Base-by-base conservation (phyloP, 1,140 invertebrate genomes). In the Drosophila malerkotliana region DNA sequence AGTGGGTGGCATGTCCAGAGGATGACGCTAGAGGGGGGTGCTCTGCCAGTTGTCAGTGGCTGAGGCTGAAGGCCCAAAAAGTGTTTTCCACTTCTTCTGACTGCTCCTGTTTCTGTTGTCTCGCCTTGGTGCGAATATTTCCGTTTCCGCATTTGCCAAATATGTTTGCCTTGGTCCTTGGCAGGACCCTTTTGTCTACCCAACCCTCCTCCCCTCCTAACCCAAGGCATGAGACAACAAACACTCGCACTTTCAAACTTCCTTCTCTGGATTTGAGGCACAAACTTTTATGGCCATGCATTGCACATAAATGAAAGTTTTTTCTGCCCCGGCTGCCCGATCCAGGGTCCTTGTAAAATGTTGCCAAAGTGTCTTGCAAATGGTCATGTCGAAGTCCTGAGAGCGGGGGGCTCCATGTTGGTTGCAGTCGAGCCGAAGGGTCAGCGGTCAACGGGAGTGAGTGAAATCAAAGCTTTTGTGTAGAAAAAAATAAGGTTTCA, bases 271-370 rank as follows among this genome's bases (percentile, higher is more conserved):
- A 54, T 68, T 62, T 59, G 59, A 56, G 44, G 53, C 41, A 37
- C 63, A 84, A 87, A 87, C 78, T 85, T 85, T 85, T 85, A 87
- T 85, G 82, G 71, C 74, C 83, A 73, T 85, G 83, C 83, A 77
- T 72, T 81, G 82, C 66, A 85, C 82, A 85, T 85, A 85, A 85
- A 85, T 85, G 82, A 87, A 85, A 82, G 82, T 81, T 85, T 84
- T 76, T 78, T 79, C 60, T 47, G 72, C 69, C 68, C 57, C 60
- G 57, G 28, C 30, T 34, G 32, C 56, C 52, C 37, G 30, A 39
- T 59, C 30, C 62, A 32, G 44, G 62, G 39, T 74, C 52, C 72
- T 74, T 74, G 72, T 74, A 74, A 74, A 74, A 74, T 74, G 72
- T 74, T 72, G 57, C 71, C 72, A 66, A 74, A 74, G 71, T 74